Base-by-base conservation (phyloP, 2,888 invertebrate genomes). In the Omphaloscelis lunosa region DNA sequence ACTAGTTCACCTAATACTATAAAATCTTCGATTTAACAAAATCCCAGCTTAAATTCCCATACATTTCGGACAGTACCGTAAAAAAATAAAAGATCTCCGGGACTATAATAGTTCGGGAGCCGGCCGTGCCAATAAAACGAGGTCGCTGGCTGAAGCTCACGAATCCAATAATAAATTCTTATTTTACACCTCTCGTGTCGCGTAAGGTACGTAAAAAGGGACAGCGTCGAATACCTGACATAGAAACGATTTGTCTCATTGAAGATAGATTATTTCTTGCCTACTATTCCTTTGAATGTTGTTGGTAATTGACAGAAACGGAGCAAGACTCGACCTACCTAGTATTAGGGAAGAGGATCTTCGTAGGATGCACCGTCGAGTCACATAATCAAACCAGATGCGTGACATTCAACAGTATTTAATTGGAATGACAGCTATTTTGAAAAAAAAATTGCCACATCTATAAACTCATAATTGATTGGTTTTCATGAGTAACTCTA, bases 161-260 rank as follows among this genome's bases (percentile, higher is more conserved):
- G 88, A 89, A 91, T 89, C 93, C 91, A 91, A 93, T 93, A 93
- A 93, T 93, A 93, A 93, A 93, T 93, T 93, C 93, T 93, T 93
- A 93, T 93, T 92, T 93, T 91, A 91, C 90, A 91, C 92, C 91
- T 88, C 86, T 83, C 75, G 77, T 76, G 53, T 72, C 83, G 48
- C 67, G 41, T 66, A 74, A 87, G 82, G 72, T 71, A 67, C n/a
- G 63, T 80, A 79, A 77, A 75, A 61, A 67, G 75, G 84, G 80
- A 83, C 53, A 41, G 51, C 70, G 61, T 62, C 80, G 62, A 51
- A 78, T 73, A 58, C 48, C 29, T 78, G 81, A 73, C 78, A 65
- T 51, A 63, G 62, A 56, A 81, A 81, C 62, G 81, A 73, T 73
- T 56, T 73, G 81, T 73, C 81, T 72, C 62, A 56, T 73, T 56